phyloP scores from a whole-genome alignment of 2,113 vertebrate species.

The Piprites chloris region DNA sequence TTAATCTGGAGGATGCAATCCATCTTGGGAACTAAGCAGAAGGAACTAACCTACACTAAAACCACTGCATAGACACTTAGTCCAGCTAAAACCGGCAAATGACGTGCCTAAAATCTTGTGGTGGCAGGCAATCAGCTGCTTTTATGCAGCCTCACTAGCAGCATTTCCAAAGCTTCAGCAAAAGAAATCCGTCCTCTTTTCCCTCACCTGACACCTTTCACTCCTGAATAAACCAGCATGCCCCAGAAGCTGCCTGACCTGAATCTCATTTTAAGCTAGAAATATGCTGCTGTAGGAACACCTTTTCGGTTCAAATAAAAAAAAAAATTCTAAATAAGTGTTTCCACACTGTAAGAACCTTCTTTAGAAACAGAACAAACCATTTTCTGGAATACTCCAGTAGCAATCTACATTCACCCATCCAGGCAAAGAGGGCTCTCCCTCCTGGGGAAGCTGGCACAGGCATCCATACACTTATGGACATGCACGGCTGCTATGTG shows the following conservation, averaged over 20 bases:
- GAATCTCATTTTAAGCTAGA: background rate
- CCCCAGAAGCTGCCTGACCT: background rate
- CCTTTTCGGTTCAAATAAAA: background rate
- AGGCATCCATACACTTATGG: background rate
- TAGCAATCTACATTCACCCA: background rate
- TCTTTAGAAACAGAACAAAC: background rate
- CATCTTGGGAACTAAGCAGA: background rate
- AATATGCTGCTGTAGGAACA: background rate
- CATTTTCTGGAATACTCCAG: background rate
- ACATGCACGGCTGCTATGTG: accelerated
- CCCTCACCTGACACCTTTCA: background rate
- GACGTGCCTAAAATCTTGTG: accelerated
- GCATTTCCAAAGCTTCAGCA: background rate
- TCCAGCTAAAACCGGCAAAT: background rate
- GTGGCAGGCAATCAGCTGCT: background rate
- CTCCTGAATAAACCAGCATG: background rate
- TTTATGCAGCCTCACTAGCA: background rate
- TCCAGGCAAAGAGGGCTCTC: background rate
- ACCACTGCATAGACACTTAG: background rate
- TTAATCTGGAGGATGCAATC: background rate
- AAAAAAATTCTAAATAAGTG: background rate
- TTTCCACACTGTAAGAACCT: background rate
- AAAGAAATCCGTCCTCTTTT: background rate
- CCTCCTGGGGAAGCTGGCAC: background rate
- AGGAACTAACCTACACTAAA: background rate